phyloP scores from a whole-genome alignment of 37 sponge, comb jelly and placozoan species.

The Axinella damicornis region DNA sequence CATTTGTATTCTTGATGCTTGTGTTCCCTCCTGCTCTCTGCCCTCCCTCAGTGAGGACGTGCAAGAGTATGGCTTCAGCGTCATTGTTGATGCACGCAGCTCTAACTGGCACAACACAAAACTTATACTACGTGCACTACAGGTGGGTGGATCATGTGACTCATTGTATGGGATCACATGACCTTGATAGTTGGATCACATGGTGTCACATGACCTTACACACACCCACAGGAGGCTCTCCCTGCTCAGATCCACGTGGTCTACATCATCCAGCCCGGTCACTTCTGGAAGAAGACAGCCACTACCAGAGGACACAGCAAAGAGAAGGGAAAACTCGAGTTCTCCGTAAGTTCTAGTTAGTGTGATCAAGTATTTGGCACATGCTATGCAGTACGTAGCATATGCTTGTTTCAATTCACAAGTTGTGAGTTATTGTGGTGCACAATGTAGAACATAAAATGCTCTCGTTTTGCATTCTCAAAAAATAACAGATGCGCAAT shows the following conservation, averaged over 20 bases:
- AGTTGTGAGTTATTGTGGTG: too few relatives aligned
- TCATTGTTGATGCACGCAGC: slow-evolving; percentile 72
- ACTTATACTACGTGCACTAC: slow-evolving; percentile 66
- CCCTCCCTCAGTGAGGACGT: slow-evolving; percentile 63
- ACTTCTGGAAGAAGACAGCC: slow-evolving; percentile 76
- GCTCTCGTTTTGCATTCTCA: too few relatives aligned
- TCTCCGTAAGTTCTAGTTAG: slow-evolving; percentile 41
- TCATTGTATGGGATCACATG: neutral
- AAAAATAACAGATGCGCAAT: too few relatives aligned
- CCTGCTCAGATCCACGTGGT: slow-evolving; percentile 76
- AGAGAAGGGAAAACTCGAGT: slow-evolving; percentile 79
- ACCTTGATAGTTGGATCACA: neutral
- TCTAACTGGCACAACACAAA: slow-evolving; percentile 75
- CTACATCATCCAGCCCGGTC: slow-evolving; percentile 71
- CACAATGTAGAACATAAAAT: too few relatives aligned
- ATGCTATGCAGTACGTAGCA: too few relatives aligned
- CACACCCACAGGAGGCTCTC: slow-evolving; percentile 55
- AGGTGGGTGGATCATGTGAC: slow-evolving; percentile 26
- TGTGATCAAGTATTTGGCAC: too few relatives aligned
- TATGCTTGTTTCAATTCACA: too few relatives aligned
- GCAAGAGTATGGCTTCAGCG: slow-evolving; percentile 70
- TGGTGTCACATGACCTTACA: neutral
- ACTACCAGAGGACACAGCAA: slow-evolving; percentile 58
- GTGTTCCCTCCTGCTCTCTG: too few relatives aligned
- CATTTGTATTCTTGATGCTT: neutral